A percentile compares a stretch with the other conserved stretches of the same genome.
Evolutionary conservation across 2,888 invertebrate species (phyloP).

Genomic region (Meganola albula): DNA sequence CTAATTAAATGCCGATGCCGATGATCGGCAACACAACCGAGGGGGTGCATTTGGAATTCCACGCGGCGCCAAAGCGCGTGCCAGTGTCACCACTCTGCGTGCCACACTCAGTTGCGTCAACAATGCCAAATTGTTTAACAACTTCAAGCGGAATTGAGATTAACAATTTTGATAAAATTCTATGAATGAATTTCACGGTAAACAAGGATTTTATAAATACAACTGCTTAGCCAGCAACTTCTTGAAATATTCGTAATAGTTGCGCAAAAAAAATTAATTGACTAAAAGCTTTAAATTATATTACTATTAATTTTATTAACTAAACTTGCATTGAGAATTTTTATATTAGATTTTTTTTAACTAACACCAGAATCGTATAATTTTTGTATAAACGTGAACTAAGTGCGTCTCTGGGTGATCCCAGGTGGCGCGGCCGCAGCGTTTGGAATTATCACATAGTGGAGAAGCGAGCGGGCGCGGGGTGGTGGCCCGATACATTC

Average conservation of each 20-base stretch:
- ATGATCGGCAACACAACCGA: conserved; percentile 28
- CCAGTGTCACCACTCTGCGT: conserved; percentile 47
- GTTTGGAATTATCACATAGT: conserved; percentile 79
- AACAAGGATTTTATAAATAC: conserved; percentile 6
- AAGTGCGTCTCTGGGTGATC: conserved; percentile 67
- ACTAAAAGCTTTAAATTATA: no score
- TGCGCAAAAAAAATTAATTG: no score
- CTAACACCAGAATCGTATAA: no score
- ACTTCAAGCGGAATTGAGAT: conserved; percentile 34
- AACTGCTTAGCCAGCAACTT: no score
- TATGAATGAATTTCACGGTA: neutral
- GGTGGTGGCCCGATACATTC: conserved; percentile 67
- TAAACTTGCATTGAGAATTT: no score
- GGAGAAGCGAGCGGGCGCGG: conserved; percentile 54
- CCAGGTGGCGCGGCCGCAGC: conserved; percentile 79
- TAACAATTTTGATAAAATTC: no score
- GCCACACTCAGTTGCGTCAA: conserved; percentile 41
- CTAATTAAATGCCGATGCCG: conserved; percentile 74
- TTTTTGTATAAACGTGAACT: conserved; percentile 6
- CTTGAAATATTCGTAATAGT: no score
- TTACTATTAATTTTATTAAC: no score
- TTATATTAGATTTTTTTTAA: no score
- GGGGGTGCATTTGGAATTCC: conserved; percentile 57
- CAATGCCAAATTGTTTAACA: conserved; percentile 56
- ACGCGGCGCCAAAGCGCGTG: conserved; percentile 40